Conservation (phyloP, 1,140 invertebrate genomes). For the Diabrotica undecimpunctata region DNA sequence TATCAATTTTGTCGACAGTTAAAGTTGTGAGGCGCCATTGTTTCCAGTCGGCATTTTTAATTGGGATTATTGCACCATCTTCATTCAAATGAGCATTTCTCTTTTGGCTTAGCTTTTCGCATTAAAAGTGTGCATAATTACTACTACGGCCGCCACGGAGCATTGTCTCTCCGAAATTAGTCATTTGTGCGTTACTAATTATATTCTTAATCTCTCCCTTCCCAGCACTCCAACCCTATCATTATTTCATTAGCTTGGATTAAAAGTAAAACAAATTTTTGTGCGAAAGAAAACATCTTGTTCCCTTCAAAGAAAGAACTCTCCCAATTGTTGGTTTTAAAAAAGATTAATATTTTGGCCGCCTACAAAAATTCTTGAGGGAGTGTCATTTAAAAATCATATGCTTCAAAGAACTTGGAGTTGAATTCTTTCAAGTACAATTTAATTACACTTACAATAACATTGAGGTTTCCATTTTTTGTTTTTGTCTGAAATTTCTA, state of each 20-base stretch:
- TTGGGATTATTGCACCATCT: slow-evolving; percentile 48
- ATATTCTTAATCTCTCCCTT: slow-evolving; percentile 41
- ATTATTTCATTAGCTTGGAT: slow-evolving; percentile 28
- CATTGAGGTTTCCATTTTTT: not conserved
- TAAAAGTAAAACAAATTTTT: slow-evolving; percentile 25
- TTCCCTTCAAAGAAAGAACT: slow-evolving; percentile 11
- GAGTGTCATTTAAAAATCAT: not conserved
- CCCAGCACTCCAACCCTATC: slow-evolving; percentile 28
- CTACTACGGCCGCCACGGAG: slow-evolving; percentile 40
- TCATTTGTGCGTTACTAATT: slow-evolving; percentile 47
- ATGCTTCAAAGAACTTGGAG: not conserved
- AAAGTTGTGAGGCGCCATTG: slow-evolving; percentile 43
- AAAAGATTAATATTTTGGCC: not conserved
- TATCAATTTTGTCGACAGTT: slow-evolving; percentile 46
- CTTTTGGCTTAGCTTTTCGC: slow-evolving; percentile 31
- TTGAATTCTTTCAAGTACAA: not conserved
- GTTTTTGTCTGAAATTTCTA: no score
- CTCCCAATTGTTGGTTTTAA: slow-evolving; percentile 2
- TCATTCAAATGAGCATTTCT: slow-evolving; percentile 47
- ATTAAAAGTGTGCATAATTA: slow-evolving; percentile 49
- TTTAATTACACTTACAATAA: not conserved
- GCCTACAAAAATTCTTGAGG: not conserved
- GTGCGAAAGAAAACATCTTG: slow-evolving; percentile 19
- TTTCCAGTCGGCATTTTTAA: slow-evolving; percentile 47
- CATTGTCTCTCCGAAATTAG: slow-evolving; percentile 44